Evolutionary conservation across 2,113 vertebrate genomes (phyloP).

Genomic region (Tachuris rubrigastra): DNA sequence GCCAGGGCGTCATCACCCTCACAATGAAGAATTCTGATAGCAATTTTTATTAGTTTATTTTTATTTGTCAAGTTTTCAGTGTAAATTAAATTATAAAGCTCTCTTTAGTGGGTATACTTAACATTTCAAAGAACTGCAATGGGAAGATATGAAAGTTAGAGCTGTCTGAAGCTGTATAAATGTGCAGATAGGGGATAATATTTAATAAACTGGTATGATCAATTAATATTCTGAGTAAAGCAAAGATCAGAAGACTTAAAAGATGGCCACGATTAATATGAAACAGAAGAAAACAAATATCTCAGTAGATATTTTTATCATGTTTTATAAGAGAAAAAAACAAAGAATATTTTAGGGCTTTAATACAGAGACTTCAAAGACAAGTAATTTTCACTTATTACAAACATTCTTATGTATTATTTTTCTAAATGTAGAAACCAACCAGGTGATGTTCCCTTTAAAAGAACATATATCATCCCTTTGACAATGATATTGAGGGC

Average conservation of each 20-base stretch:
- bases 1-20: neutral
- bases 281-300: neutral
- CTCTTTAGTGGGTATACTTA: neutral
- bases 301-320: neutral
- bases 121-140: neutral
- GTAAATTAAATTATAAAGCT: neutral
- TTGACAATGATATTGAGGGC: conserved; percentile 40
- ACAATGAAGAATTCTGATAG: neutral
- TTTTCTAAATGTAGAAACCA: conserved; percentile 1
- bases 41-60: neutral
- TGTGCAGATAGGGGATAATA: neutral
- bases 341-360: neutral
- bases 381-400: conserved; percentile 48
- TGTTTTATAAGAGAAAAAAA: neutral
- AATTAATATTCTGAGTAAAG: conserved; percentile 40
- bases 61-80: neutral
- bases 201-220: conserved; percentile 12
- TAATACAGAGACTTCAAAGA: neutral
- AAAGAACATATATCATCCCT: conserved; percentile 10
- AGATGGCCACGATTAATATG: conserved; percentile 8
- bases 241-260: neutral
- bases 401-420: conserved; percentile 2
- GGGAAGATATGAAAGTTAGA: neutral
- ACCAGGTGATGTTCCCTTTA: neutral
- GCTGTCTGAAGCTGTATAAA: neutral